phyloP scores from a whole-genome alignment of 2,113 vertebrate species.

The Ginglymostoma cirratum region DNA sequence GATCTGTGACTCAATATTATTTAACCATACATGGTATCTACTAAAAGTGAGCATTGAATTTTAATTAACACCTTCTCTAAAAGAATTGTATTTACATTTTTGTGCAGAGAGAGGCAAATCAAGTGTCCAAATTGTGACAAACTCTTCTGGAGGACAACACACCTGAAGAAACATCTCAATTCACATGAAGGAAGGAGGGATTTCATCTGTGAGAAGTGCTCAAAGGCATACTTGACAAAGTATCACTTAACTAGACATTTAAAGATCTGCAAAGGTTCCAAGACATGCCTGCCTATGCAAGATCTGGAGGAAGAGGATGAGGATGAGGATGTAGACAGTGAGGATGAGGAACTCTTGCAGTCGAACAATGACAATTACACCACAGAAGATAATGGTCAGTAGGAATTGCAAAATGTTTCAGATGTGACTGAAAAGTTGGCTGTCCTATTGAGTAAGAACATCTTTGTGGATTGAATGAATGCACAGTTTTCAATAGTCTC shows the following conservation, averaged over 20 bases:
- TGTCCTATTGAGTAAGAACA: neutral
- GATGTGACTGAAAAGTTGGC: neutral
- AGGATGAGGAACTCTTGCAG: conserved; percentile 47
- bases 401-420: conserved; percentile 5
- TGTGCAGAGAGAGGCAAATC: conserved; percentile 78
- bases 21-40: neutral
- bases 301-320: conserved; percentile 69
- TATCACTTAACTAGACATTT: conserved; percentile 95
- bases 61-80: neutral
- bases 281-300: conserved; percentile 58
- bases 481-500: neutral
- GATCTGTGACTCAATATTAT: neutral
- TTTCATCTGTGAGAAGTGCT: conserved; percentile 94
- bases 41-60: neutral
- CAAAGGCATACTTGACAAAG: conserved; percentile 93
- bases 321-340: conserved; percentile 70
- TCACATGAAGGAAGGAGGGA: conserved; percentile 91
- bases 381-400: conserved; percentile 18
- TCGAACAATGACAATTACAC: conserved; percentile 8
- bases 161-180: conserved; percentile 95
- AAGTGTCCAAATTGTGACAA: conserved; percentile 95
- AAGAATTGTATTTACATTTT: conserved; percentile 22
- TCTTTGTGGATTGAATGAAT: neutral
- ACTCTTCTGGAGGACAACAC: conserved; percentile 85
- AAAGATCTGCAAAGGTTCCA: conserved; percentile 93